Base-by-base conservation (phyloP, 2,797 vertebrate species). In the Limnodromus scolopaceus region DNA sequence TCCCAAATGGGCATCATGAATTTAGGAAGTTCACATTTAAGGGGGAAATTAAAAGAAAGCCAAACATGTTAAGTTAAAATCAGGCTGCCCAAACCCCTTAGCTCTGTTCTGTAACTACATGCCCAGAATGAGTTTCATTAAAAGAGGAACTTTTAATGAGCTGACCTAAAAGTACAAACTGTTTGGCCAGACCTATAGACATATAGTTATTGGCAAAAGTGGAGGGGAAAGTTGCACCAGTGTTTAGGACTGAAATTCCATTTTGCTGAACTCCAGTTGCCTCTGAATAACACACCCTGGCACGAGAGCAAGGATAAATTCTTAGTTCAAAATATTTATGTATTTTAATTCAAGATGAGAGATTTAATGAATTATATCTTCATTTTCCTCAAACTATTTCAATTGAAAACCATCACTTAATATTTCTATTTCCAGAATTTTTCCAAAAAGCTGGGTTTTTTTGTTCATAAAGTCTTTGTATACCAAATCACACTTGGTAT, bases 141-240 rank as follows among this genome's bases (percentile, higher is more conserved):
- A 16, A 84, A 66, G 45, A 55, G 28, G 60, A 80, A 22, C 23
- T 41, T 49, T 53, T 39, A 80, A 95, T 43, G 58, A 54, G 45
- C 45, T 27, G 49, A 32, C 58, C 65, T 55, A 38, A 28, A 65
- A 71, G 9, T 32, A 30, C 24, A 25, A 22, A 32, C 53, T 5
- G 4, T 34, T 84, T 55, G 75, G 38, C 43, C 57, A 66, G 23
- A 58, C 6, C 34, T 74, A 45, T 17, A 9, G 34, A 23, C 11
- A 2, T 11, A 3, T 1, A 2, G 68, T 60, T 60, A 24, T 9
- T 1, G 11, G 58, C 22, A 54, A 53, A 82, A 75, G 11, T 1
- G 10, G 58, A 60, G 8, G n/a, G 30, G 20, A 41, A 51, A 39
- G 23, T 7, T 18, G 11, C 23, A 2, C 43, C 41, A 4, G 8